Evolutionary conservation across 2,797 vertebrate genomes (phyloP).

Genomic region (Vespertilio murinus): DNA sequence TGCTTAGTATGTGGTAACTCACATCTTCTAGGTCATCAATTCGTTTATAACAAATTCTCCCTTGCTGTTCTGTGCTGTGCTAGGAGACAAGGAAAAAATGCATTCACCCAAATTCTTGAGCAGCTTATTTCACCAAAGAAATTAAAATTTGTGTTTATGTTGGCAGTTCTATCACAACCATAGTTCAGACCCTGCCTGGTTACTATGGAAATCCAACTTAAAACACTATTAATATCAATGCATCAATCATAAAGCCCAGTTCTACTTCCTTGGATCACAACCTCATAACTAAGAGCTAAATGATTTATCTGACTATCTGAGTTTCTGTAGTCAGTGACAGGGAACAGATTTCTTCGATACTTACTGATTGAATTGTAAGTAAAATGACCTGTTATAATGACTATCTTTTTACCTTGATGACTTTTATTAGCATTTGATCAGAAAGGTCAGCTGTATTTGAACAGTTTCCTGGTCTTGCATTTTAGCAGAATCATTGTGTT

Average conservation of each 20-base stretch:
- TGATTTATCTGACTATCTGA: slow-evolving; percentile 3
- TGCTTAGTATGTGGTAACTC: not conserved
- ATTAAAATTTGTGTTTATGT: not conserved
- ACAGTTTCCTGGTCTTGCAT: not conserved
- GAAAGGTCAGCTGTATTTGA: not conserved
- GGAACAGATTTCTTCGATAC: not conserved
- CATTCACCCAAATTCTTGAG: not conserved
- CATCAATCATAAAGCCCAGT: not conserved
- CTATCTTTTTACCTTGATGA: not conserved
- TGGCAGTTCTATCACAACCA: not conserved
- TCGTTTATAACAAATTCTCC: not conserved
- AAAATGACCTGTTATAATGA: not conserved
- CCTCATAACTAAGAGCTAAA: not conserved
- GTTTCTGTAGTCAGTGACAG: not conserved
- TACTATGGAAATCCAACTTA: not conserved
- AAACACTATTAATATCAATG: not conserved
- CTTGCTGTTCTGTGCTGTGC: not conserved
- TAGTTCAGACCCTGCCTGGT: not conserved
- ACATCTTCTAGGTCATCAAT: not conserved
- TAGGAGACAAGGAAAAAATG: not conserved
- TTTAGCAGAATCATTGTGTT: not conserved
- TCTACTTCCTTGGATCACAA: not conserved
- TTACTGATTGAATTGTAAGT: not conserved
- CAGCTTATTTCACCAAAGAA: slow-evolving; percentile 1
- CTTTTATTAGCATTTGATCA: slow-evolving; percentile 26